Conservation (phyloP, 2,888 invertebrate species). For the Cylloceria caligata region DNA sequence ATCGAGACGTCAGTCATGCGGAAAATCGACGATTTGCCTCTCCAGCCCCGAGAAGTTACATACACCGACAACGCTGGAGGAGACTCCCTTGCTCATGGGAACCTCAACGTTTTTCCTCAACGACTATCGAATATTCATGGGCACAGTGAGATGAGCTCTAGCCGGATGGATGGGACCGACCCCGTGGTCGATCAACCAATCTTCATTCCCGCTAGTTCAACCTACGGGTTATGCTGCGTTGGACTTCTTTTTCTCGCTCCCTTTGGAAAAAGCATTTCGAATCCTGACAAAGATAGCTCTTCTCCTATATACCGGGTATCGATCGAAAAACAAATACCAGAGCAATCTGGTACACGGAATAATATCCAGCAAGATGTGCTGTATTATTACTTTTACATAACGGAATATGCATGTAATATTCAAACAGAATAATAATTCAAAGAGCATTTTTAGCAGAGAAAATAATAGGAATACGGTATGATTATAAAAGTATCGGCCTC, state of each 20-base stretch:
- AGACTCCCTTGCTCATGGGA: background rate
- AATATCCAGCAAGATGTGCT: background rate
- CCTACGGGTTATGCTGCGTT: background rate
- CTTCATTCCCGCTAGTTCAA: conserved; percentile 13
- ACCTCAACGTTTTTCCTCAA: conserved; percentile 57
- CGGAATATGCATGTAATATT: background rate
- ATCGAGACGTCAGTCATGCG: conserved; percentile 47
- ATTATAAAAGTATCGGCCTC: background rate
- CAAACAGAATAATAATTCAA: background rate
- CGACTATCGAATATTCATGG: conserved; percentile 67
- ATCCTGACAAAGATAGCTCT: conserved; percentile 26
- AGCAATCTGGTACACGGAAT: background rate
- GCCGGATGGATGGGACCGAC: conserved; percentile 32
- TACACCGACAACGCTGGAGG: background rate
- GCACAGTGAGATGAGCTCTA: conserved; percentile 47
- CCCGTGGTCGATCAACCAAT: conserved; percentile 23
- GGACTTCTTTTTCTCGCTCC: background rate
- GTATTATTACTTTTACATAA: conserved; percentile 4
- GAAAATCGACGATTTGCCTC: conserved; percentile 60
- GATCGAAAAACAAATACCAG: conserved; percentile 20
- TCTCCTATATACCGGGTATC: conserved; percentile 10
- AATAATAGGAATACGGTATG: background rate
- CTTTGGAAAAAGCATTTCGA: conserved; percentile 72
- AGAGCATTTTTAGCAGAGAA: background rate
- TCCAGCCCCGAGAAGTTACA: conserved; percentile 17